phyloP scores from a whole-genome alignment of 2,113 vertebrate species.

The Capricornis sumatraensis region DNA sequence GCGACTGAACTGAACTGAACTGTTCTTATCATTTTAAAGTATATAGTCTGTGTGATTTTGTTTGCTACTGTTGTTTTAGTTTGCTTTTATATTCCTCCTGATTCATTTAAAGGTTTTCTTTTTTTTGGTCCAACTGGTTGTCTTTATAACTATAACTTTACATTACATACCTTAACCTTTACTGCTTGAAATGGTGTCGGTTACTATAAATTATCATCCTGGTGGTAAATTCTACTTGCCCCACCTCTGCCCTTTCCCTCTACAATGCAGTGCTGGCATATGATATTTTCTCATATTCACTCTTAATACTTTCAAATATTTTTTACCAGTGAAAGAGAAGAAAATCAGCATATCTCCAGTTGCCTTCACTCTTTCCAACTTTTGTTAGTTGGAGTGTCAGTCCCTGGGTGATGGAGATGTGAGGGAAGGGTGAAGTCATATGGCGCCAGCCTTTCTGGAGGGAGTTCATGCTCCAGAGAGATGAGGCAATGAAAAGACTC shows the following conservation, averaged over 20 bases:
- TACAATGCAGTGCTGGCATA: neutral
- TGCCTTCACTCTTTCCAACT: neutral
- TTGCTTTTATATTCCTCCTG: neutral
- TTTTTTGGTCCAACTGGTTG: neutral
- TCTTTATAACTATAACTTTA: neutral
- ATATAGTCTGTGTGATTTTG: neutral
- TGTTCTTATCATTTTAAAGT: neutral
- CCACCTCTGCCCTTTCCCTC: neutral
- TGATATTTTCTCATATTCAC: neutral
- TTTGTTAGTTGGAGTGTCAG: neutral
- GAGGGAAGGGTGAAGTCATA: neutral
- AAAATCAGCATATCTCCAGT: neutral
- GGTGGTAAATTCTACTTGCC: neutral
- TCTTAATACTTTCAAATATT: neutral
- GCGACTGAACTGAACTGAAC: too few species aligned
- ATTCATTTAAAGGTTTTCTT: neutral
- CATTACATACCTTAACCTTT: neutral
- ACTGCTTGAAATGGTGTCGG: neutral
- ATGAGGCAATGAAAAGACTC: neutral
- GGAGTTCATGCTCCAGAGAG: neutral
- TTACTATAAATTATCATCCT: neutral
- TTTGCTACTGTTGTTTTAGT: neutral
- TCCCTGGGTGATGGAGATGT: neutral
- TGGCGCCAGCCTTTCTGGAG: neutral
- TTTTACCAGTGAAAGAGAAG: neutral